These are phyloP conservation scores for Oligia strigilis DNA, from an alignment of 2,888 invertebrate species.

Conservation along the genomic window DNA sequence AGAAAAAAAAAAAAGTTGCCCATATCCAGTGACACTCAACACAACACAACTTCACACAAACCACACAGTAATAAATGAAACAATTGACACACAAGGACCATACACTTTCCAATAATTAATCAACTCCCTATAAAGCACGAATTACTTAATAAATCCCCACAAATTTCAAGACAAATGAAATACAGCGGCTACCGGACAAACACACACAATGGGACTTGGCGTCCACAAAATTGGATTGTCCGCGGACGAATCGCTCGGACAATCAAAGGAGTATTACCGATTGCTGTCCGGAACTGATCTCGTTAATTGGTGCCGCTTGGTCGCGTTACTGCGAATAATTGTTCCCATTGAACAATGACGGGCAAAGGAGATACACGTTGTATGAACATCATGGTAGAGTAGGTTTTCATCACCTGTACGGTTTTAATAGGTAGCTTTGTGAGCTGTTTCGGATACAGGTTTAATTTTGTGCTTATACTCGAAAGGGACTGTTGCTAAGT, in stretches of 20 bases:
- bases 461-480: background rate
- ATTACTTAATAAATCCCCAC: slow-evolving; percentile 33
- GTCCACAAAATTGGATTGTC: slow-evolving; percentile 67
- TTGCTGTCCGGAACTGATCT: slow-evolving; percentile 64
- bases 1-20: too few species aligned
- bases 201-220: slow-evolving; percentile 56
- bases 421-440: slow-evolving; percentile 11
- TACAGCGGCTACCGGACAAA: slow-evolving; percentile 40
- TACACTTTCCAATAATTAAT: slow-evolving; percentile 13
- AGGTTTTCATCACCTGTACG: slow-evolving; percentile 37
- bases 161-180: slow-evolving; percentile 63
- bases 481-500: background rate
- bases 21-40: background rate
- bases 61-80: slow-evolving; percentile 2
- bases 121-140: slow-evolving; percentile 18
- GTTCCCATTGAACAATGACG: slow-evolving; percentile 56
- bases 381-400: slow-evolving; percentile 20
- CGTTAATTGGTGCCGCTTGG: slow-evolving; percentile 68
- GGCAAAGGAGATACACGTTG: slow-evolving; percentile 30
- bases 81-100: background rate
- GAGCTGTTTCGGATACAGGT: background rate
- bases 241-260: slow-evolving; percentile 62
- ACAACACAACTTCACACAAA: background rate
- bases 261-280: slow-evolving; percentile 70
- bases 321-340: slow-evolving; percentile 63